A percentile compares a stretch with the other conserved stretches of the same genome.
phyloP scores from a whole-genome alignment of 2,113 vertebrate species.

The Rhynchopsitta pachyrhyncha region DNA sequence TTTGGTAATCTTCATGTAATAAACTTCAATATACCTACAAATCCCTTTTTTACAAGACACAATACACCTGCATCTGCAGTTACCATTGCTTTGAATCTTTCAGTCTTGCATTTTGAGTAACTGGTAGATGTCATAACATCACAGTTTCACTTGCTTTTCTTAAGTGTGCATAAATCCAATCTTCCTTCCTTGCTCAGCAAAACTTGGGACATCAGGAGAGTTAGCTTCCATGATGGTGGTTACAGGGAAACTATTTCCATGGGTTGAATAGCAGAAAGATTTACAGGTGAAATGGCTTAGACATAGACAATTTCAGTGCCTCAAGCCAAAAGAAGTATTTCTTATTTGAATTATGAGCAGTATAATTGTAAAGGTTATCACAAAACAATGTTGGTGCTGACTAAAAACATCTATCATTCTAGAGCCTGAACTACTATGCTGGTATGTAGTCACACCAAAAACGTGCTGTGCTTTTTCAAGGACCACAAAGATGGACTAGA shows the following conservation, averaged over 20 bases:
- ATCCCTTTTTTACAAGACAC: not conserved
- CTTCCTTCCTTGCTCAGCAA: not conserved
- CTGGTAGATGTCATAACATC: not conserved
- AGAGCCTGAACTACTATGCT: not conserved
- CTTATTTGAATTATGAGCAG: not conserved
- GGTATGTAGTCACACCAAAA: not conserved
- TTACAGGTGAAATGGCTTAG: not conserved
- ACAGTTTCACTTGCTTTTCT: not conserved
- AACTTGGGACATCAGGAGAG: not conserved
- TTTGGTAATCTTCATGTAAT: not conserved
- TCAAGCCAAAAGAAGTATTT: not conserved
- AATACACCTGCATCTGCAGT: not conserved
- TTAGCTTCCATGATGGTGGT: not conserved
- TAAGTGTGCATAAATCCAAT: not conserved
- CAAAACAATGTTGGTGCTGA: not conserved
- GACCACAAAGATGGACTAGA: not conserved
- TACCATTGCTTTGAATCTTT: not conserved
- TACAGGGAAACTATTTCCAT: not conserved
- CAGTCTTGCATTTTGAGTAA: not conserved
- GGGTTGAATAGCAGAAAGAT: not conserved
- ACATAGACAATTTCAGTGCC: not conserved
- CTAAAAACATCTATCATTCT: not conserved
- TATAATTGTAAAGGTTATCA: not conserved
- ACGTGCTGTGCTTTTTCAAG: not conserved
- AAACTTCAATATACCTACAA: not conserved